A percentile compares a stretch with the other conserved stretches of the same genome.
phyloP scores from a whole-genome alignment of 2,113 vertebrate genomes.

The Oenanthe melanoleuca region DNA sequence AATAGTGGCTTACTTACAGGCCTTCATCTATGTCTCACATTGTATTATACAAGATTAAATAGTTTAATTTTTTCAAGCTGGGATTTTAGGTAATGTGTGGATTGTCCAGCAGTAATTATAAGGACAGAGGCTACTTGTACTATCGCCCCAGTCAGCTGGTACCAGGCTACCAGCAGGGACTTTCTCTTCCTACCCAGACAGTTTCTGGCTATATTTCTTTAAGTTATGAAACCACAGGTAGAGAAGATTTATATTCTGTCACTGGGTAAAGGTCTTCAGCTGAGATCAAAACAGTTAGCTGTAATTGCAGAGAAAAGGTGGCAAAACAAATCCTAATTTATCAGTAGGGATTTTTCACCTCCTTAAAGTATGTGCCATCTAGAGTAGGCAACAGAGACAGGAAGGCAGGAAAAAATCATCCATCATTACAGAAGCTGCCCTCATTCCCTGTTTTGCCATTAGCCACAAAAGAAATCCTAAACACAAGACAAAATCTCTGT shows the following conservation, averaged over 20 bases:
- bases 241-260: neutral
- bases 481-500: neutral
- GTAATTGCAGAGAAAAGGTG: neutral
- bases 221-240: neutral
- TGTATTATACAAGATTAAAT: neutral
- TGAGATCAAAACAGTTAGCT: slow-evolving; percentile 34
- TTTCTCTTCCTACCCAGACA: neutral
- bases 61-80: neutral
- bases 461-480: neutral
- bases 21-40: neutral
- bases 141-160: neutral
- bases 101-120: slow-evolving; percentile 19
- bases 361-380: neutral
- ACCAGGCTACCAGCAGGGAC: neutral
- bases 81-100: neutral
- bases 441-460: neutral
- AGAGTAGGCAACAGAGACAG: neutral
- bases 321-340: slow-evolving; percentile 33
- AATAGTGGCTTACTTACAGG: slow-evolving; percentile 23
- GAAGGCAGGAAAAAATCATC: neutral
- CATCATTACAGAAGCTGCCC: neutral
- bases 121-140: slow-evolving; percentile 23
- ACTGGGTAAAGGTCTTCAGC: slow-evolving; percentile 12
- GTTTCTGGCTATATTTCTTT: neutral
- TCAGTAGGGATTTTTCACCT: slow-evolving; percentile 2